Base-by-base conservation (phyloP, 2,888 invertebrate genomes). In the Volucella bombylans region DNA sequence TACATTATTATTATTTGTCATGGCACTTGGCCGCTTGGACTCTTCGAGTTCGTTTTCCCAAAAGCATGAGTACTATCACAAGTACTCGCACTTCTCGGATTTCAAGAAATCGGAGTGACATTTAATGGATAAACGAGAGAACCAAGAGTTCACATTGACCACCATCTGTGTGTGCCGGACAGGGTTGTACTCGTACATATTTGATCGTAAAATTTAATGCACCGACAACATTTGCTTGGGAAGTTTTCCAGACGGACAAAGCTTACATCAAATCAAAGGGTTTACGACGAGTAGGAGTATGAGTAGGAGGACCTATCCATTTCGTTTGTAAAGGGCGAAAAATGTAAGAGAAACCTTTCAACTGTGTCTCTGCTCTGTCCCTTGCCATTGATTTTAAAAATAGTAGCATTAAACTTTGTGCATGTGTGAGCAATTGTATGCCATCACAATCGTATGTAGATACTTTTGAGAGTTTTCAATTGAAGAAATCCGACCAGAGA, bases 181-280 rank as follows among this genome's bases (percentile, higher is more conserved):
- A 61, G 57, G 73, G 41, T 74, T 67, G 78, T 54, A 65, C 43
- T 74, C 61, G 78, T 59, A 55, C 64, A 79, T 64, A 69, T 74
- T 79, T 69, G 57, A 69, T 74, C 73, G 64, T 83, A 74, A 83
- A 83, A 79, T 83, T 64, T 69, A 79, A 79, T 74, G 82, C 65
- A 79, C 45, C 69, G 82, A 65, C 74, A 74, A 54, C 68, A 83
- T 79, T 78, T 78, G 45, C 43, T 41, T 62, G 64, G 59, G 54
- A 74, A 52, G 41, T 73, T 59, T 69, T 57, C 41, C 79, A 79
- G 52, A 64, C 72, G 54, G 41, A 57, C 49, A 55, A 57, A 50
- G 43, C 12, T 57, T 10, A 39, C 49, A 14, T 18, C 10, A 67
- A 11, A 18, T 64, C 49, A 15, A 64, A 38, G 49, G 15, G 62